phyloP scores from a whole-genome alignment of 2,888 invertebrate genomes.

The Epistrophe eligans region DNA sequence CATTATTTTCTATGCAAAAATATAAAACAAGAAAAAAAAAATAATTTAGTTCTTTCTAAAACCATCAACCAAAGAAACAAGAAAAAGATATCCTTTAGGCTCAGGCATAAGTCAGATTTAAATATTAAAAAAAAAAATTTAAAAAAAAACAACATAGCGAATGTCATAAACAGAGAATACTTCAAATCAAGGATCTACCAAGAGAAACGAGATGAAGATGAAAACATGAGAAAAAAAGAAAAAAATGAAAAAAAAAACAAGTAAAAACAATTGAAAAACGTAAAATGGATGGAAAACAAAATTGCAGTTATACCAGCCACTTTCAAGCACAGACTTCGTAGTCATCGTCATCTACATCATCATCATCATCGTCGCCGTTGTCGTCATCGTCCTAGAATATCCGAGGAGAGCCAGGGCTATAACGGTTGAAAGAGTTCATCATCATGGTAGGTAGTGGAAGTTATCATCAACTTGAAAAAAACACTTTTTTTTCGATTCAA shows the following conservation, averaged over 20 bases:
- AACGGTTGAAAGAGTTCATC: slow-evolving; percentile 62
- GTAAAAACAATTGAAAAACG: slow-evolving; percentile 36
- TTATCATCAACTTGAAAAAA: slow-evolving; percentile 55
- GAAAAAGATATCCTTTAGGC: slow-evolving; percentile 71
- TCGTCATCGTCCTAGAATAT: slow-evolving; percentile 49
- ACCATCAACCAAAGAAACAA: slow-evolving; percentile 54
- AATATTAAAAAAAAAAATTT: slow-evolving; percentile 35
- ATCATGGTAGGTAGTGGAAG: slow-evolving; percentile 36
- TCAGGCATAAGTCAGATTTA: slow-evolving; percentile 49
- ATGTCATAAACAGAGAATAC: slow-evolving; percentile 73
- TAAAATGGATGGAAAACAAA: slow-evolving; percentile 65
- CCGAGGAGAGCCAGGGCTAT: not conserved
- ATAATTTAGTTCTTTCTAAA: slow-evolving; percentile 54
- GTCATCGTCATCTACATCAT: not conserved
- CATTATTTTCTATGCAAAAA: slow-evolving; percentile 60
- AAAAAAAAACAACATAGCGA: slow-evolving; percentile 49
- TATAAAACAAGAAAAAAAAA: slow-evolving; percentile 27
- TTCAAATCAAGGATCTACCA: slow-evolving; percentile 71
- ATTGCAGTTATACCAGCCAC: slow-evolving; percentile 72
- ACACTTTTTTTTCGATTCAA: not conserved
- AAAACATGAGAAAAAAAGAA: not conserved
- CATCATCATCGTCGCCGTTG: not conserved
- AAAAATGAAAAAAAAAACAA: not conserved
- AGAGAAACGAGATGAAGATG: slow-evolving; percentile 18
- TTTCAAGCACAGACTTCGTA: slow-evolving; percentile 67